Conservation (phyloP, 2,888 invertebrate species). For the Timandra comae region DNA sequence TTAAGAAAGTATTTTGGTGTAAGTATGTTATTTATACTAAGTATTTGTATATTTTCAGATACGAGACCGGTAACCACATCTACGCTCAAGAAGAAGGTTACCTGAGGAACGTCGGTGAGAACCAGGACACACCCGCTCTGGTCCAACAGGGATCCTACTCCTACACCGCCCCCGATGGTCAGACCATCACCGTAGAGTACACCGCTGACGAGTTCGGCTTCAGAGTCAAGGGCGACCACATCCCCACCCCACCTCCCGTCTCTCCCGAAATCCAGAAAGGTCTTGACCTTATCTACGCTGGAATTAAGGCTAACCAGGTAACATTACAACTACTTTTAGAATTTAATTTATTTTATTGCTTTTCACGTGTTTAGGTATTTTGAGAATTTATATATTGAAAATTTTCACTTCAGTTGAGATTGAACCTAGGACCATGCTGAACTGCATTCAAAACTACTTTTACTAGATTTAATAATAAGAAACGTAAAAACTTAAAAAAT, state of each 20-base stretch:
- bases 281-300: constrained; percentile 89
- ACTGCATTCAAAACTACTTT: too few relatives aligned
- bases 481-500: too few relatives aligned
- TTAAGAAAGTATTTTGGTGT: too few relatives aligned
- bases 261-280: constrained; percentile 91
- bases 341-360: too few relatives aligned
- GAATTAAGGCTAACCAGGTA: constrained; percentile 80
- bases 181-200: constrained; percentile 84
- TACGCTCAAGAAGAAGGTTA: constrained; percentile 86
- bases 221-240: constrained; percentile 87
- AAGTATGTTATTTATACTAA: too few relatives aligned
- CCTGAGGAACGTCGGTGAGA: constrained; percentile 81
- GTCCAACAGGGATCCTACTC: constrained; percentile 88
- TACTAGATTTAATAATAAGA: too few relatives aligned
- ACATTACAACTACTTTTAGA: constrained; percentile 9
- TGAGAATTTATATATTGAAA: too few relatives aligned
- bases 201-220: constrained; percentile 90
- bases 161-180: constrained; percentile 88
- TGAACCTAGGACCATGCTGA: too few relatives aligned
- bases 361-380: too few relatives aligned
- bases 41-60: too few relatives aligned
- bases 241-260: constrained; percentile 89
- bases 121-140: constrained; percentile 76
- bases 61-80: constrained; percentile 90
- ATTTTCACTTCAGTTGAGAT: constrained; percentile 3